Conservation (phyloP, 2,888 invertebrate genomes). For the Spilarctia lutea region DNA sequence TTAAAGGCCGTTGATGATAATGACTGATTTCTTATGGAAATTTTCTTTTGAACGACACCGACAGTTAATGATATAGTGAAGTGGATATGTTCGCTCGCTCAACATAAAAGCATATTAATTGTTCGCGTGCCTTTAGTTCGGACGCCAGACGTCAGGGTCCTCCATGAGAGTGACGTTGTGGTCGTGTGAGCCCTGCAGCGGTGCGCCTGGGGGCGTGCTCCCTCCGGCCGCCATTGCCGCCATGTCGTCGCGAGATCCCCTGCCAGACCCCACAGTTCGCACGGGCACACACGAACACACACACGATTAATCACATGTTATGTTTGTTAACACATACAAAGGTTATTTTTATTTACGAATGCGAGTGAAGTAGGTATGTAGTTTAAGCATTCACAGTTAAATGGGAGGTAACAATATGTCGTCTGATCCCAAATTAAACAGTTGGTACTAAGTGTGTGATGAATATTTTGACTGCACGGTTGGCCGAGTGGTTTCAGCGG, state of each 20-base stretch:
- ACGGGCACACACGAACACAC: conserved; percentile 40
- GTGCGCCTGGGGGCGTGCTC: conserved; percentile 87
- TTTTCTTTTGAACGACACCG: not conserved
- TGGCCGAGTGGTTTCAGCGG: too few species aligned
- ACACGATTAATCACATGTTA: conserved; percentile 26
- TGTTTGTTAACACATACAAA: not conserved
- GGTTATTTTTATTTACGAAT: conserved; percentile 1
- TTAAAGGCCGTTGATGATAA: not conserved
- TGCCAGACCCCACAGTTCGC: conserved; percentile 64
- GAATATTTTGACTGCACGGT: too few species aligned
- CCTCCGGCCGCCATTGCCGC: conserved; percentile 92
- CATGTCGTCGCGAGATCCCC: conserved; percentile 95
- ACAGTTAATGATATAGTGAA: not conserved
- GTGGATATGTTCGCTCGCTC: conserved; percentile 13
- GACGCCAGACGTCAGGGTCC: conserved; percentile 97
- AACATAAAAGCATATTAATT: conserved; percentile 16
- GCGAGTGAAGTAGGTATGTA: not conserved
- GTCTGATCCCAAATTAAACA: too few species aligned
- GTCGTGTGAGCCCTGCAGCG: conserved; percentile 79
- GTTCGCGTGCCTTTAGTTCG: conserved; percentile 90
- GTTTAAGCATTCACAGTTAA: not conserved
- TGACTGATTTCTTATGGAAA: too few species aligned
- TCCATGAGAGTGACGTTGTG: conserved; percentile 95
- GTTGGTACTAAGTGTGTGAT: too few species aligned
- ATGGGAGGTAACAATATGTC: too few species aligned